phyloP scores from a whole-genome alignment of 2,888 invertebrate genomes.

The Pristionchus fissidentatus region DNA sequence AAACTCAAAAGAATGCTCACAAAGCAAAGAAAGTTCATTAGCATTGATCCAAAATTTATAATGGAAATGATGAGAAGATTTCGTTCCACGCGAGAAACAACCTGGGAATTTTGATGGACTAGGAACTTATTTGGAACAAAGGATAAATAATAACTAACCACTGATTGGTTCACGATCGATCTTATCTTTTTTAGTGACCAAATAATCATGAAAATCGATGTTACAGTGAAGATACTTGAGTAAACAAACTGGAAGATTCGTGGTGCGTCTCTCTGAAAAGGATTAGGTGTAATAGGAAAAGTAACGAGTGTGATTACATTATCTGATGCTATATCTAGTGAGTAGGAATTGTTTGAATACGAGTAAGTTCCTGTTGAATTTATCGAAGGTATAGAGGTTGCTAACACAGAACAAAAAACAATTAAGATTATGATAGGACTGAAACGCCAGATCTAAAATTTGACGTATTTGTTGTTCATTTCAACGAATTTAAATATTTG shows the following conservation, averaged over 20 bases:
- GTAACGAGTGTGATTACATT: not conserved
- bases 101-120: not conserved
- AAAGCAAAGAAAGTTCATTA: not conserved
- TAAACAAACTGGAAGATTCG: not conserved
- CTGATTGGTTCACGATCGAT: not conserved
- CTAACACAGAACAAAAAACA: not conserved
- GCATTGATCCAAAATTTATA: not conserved
- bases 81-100: not conserved
- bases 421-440: not conserved
- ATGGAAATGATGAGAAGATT: not conserved
- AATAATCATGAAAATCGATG: not conserved
- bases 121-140: not conserved
- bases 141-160: not conserved
- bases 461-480: not conserved
- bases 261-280: not conserved
- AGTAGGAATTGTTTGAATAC: not conserved
- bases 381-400: not conserved
- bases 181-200: not conserved
- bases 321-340: not conserved
- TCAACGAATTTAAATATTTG: too few species aligned
- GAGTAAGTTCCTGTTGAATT: not conserved
- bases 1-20: not conserved
- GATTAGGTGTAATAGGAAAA: not conserved
- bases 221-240: not conserved
- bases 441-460: not conserved